These are phyloP conservation scores for Sigmodon hispidus DNA, from an alignment of 2,113 vertebrate species.

Conservation along the genomic window DNA sequence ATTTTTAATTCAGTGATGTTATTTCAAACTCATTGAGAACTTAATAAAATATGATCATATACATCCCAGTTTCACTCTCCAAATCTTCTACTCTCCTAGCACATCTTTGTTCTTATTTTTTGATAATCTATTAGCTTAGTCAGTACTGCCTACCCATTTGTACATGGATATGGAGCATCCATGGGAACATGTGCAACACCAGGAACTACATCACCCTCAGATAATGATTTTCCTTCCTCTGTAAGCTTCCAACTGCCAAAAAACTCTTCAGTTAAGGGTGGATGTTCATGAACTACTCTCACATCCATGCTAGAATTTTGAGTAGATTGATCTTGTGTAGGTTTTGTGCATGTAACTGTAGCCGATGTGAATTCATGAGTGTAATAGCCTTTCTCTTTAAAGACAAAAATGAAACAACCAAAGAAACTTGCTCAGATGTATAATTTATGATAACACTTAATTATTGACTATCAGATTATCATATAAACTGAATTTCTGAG, in stretches of 20 bases:
- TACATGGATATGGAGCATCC: no score
- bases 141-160: not conserved
- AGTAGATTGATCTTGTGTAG: not conserved
- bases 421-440: not conserved
- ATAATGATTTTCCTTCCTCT: not conserved
- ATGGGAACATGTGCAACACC: no score
- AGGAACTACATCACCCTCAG: no score
- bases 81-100: no score
- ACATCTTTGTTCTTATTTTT: not conserved
- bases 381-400: not conserved
- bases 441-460: not conserved
- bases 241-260: not conserved
- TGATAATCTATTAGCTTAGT: not conserved
- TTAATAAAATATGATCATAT: not conserved
- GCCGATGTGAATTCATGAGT: not conserved
- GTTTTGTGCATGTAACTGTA: not conserved
- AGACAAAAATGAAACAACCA: not conserved
- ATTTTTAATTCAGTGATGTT: not conserved
- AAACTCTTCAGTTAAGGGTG: not conserved
- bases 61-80: not conserved
- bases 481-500: not conserved
- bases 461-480: not conserved
- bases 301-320: not conserved
- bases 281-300: no score
- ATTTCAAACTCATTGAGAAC: not conserved